These are phyloP conservation scores for Dromas ardeola DNA, from an alignment of 2,113 vertebrate genomes.

Conservation along the genomic window DNA sequence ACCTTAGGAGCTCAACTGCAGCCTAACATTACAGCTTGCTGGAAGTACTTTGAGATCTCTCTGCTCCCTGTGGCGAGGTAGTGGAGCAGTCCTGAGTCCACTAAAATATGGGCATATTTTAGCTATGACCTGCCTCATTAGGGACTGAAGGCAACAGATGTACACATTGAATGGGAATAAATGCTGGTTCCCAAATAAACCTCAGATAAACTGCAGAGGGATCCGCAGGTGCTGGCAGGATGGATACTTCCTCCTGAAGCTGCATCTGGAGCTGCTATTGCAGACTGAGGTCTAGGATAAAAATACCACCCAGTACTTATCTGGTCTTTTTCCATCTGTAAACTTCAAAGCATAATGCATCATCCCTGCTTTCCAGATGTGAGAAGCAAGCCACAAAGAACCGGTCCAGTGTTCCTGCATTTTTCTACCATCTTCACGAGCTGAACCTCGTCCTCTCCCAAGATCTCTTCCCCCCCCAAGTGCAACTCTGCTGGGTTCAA, in stretches of 20 bases:
- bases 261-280: neutral
- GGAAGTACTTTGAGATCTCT: neutral
- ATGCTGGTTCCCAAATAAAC: neutral
- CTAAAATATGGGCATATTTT: neutral
- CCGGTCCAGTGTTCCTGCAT: neutral
- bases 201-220: neutral
- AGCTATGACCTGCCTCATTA: neutral
- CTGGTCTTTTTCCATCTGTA: neutral
- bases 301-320: conserved; percentile 1
- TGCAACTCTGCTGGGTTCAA: neutral
- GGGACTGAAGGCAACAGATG: neutral
- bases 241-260: neutral
- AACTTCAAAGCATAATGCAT: conserved; percentile 1
- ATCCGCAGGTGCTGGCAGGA: conserved; percentile 21
- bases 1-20: neutral
- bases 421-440: neutral
- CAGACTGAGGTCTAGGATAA: neutral
- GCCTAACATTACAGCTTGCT: neutral
- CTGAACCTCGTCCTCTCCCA: neutral
- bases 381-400: neutral
- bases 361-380: neutral
- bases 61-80: fast-evolving
- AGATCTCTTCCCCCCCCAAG: neutral
- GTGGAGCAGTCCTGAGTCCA: neutral
- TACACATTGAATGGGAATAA: neutral